Percentiles rank a stretch among this genome's conserved stretches.
These are phyloP conservation scores for Dynastes tityus DNA, from an alignment of 2,888 invertebrate genomes.

Conservation along the genomic window DNA sequence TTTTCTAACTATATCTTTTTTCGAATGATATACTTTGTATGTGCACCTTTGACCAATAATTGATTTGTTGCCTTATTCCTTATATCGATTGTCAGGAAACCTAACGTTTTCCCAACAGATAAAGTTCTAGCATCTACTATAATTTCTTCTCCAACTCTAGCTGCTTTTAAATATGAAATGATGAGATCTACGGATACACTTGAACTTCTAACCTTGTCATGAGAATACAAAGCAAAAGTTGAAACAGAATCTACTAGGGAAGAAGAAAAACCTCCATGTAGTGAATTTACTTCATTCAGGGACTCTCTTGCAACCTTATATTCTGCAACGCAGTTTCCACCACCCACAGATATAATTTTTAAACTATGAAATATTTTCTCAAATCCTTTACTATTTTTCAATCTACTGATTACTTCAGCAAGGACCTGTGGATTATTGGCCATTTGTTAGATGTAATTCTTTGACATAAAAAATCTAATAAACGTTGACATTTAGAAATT, in stretches of 20 bases:
- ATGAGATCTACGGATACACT: slow-evolving; percentile 88
- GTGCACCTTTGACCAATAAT: slow-evolving; percentile 85
- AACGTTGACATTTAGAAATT: too few relatives aligned
- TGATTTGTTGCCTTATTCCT: slow-evolving; percentile 82
- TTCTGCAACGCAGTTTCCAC: slow-evolving; percentile 84
- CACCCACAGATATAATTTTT: slow-evolving; percentile 72
- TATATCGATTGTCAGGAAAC: slow-evolving; percentile 87
- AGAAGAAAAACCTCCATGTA: slow-evolving; percentile 91
- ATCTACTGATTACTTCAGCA: slow-evolving; percentile 33
- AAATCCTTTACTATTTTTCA: slow-evolving; percentile 37
- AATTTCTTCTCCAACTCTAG: slow-evolving; percentile 84
- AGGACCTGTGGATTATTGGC: slow-evolving; percentile 23
- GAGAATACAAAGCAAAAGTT: slow-evolving; percentile 78
- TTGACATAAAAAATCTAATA: slow-evolving; percentile 6
- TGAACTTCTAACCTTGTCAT: slow-evolving; percentile 36
- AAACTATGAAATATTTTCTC: slow-evolving; percentile 57
- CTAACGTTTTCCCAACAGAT: slow-evolving; percentile 84
- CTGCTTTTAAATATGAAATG: slow-evolving; percentile 84
- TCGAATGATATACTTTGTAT: slow-evolving; percentile 79
- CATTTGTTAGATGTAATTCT: not conserved
- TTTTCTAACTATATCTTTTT: slow-evolving; percentile 10
- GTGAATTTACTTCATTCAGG: slow-evolving; percentile 80
- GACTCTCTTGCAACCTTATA: slow-evolving; percentile 83
- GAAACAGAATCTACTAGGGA: slow-evolving; percentile 86
- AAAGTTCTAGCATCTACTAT: slow-evolving; percentile 85